phyloP scores from a whole-genome alignment of 2,888 invertebrate genomes.

The Crepidodera aurea region DNA sequence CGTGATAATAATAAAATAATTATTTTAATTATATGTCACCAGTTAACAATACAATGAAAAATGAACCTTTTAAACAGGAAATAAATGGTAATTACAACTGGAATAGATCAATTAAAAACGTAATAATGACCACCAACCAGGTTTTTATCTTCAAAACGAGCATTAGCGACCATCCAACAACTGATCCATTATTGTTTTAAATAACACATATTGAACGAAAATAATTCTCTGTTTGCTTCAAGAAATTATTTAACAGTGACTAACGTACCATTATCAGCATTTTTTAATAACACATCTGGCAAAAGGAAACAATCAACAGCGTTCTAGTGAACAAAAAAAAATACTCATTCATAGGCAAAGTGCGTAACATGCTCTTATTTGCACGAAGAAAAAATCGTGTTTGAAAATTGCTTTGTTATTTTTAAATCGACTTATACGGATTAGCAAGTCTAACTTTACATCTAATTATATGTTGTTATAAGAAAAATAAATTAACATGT shows the following conservation, averaged over 20 bases:
- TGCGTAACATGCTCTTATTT: slow-evolving; percentile 36
- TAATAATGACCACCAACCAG: slow-evolving; percentile 25
- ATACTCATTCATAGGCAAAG: slow-evolving; percentile 27
- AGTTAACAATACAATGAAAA: slow-evolving; percentile 20
- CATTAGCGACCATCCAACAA: slow-evolving; percentile 25
- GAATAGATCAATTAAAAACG: slow-evolving; percentile 25
- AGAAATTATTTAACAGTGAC: slow-evolving; percentile 28
- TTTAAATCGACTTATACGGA: slow-evolving; percentile 1
- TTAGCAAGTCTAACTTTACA: slow-evolving; percentile 8
- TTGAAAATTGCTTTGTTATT: slow-evolving; percentile 8
- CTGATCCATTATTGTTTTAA: slow-evolving; percentile 34
- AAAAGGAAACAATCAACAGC: slow-evolving; percentile 34
- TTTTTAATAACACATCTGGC: slow-evolving; percentile 34
- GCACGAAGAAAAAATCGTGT: slow-evolving; percentile 26
- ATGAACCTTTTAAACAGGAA: slow-evolving; percentile 28
- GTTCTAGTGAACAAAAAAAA: slow-evolving; percentile 28
- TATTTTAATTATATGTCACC: slow-evolving; percentile 18
- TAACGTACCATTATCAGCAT: slow-evolving; percentile 27
- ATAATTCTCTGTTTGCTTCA: slow-evolving; percentile 26
- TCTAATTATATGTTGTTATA: slow-evolving; percentile 3
- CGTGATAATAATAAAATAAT: slow-evolving; percentile 22
- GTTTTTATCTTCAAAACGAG: slow-evolving; percentile 22
- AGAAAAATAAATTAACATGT: slow-evolving; percentile 4
- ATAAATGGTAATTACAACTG: slow-evolving; percentile 24
- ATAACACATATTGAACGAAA: slow-evolving; percentile 34